phyloP scores from a whole-genome alignment of 2,797 vertebrate genomes.

The Labeo calbasu region DNA sequence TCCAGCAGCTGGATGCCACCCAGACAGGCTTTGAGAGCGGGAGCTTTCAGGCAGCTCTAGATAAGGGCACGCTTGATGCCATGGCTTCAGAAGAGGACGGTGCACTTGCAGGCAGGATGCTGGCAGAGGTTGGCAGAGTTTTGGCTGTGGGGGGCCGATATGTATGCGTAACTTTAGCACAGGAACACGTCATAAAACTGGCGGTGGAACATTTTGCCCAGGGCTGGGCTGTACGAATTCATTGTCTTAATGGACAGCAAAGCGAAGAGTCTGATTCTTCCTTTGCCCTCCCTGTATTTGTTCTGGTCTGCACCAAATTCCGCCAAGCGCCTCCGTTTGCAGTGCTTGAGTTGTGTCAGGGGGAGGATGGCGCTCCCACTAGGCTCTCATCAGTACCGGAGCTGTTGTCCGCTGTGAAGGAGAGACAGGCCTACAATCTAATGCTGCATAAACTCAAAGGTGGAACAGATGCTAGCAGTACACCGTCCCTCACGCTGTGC shows the following conservation, averaged over 20 bases:
- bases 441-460: conserved; percentile 86
- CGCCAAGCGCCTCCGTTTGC: conserved; percentile 78
- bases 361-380: conserved; percentile 76
- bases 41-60: conserved; percentile 88
- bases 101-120: conserved; percentile 83
- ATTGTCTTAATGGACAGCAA: conserved; percentile 80
- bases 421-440: conserved; percentile 88
- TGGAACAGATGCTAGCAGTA: conserved; percentile 72
- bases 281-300: conserved; percentile 88
- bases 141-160: conserved; percentile 90
- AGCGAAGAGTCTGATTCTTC: conserved; percentile 66
- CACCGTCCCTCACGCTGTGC: conserved; percentile 84
- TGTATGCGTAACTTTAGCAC: conserved; percentile 92
- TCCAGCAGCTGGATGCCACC: conserved; percentile 88
- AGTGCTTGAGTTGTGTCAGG: conserved; percentile 79
- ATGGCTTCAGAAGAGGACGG: conserved; percentile 86
- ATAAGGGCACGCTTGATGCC: conserved; percentile 95
- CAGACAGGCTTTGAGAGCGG: conserved; percentile 85
- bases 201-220: conserved; percentile 86
- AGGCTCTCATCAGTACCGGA: conserved; percentile 75
- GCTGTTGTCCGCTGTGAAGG: conserved; percentile 83
- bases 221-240: conserved; percentile 91
- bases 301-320: conserved; percentile 94
- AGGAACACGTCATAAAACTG: conserved; percentile 88
- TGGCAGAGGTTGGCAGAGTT: conserved; percentile 88